Percentiles rank a stretch among this genome's conserved stretches.
Evolutionary conservation across 1,140 invertebrate species (phyloP).

Genomic region (Latrodectus geometricus): DNA sequence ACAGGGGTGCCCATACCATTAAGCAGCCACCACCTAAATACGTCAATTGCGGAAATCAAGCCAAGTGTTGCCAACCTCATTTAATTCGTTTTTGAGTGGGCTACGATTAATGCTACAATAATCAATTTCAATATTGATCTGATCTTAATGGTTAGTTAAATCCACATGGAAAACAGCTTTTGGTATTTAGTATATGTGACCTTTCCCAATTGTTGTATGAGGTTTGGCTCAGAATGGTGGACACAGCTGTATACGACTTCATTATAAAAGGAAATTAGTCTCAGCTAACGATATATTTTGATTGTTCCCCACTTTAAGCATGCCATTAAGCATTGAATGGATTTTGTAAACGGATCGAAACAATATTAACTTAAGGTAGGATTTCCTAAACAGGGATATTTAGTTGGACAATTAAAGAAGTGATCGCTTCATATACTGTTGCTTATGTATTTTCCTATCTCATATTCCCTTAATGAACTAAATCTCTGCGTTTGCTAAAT

Average conservation of each 20-base stretch:
- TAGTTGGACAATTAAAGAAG: not conserved
- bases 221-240: conserved; percentile 24
- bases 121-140: too few species aligned
- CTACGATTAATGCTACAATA: too few species aligned
- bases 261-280: conserved; percentile 44
- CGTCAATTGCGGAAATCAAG: not conserved
- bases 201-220: not conserved
- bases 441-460: not conserved
- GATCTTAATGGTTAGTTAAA: too few species aligned
- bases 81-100: too few species aligned
- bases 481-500: not conserved
- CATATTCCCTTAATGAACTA: not conserved
- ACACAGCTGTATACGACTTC: conserved; percentile 35
- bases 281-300: conserved; percentile 57
- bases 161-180: too few species aligned
- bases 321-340: not conserved
- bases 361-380: not conserved
- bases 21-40: conserved; percentile 10
- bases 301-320: conserved; percentile 60
- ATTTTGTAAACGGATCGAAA: not conserved
- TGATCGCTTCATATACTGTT: not conserved
- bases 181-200: too few species aligned
- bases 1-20: conserved; percentile 23
- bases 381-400: not conserved
- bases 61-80: not conserved